These are phyloP conservation scores for Porites australiensis DNA, from an alignment of 64 coral and sea anemone genomes.

Conservation along the genomic window DNA sequence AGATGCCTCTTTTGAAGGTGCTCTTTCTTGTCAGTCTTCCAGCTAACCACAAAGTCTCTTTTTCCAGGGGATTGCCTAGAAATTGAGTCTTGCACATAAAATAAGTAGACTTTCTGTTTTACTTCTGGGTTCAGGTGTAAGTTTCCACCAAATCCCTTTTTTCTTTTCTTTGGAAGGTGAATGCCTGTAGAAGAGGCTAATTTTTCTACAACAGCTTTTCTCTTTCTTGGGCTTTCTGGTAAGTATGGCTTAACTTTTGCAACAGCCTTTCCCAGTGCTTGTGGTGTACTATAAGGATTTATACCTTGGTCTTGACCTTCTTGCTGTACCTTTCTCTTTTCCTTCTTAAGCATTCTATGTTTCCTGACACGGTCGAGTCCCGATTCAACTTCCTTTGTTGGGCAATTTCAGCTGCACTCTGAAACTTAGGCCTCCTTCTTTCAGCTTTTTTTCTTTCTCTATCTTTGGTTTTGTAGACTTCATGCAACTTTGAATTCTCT, in stretches of 20 bases:
- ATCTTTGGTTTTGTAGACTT: too few relatives aligned
- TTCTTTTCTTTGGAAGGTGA: not conserved
- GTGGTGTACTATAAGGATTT: not conserved
- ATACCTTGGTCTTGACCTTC: too few relatives aligned
- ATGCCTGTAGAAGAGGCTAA: conserved; percentile 34
- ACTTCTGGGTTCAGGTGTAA: not conserved
- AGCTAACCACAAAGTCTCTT: conserved; percentile 8
- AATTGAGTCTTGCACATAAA: conserved; percentile 42
- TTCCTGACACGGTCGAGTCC: too few relatives aligned
- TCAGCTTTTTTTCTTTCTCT: too few relatives aligned
- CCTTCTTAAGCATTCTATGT: too few relatives aligned
- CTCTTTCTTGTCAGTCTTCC: not conserved
- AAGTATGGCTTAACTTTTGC: not conserved
- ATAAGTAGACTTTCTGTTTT: conserved; percentile 2
- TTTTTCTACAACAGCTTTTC: conserved; percentile 35
- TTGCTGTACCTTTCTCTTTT: too few relatives aligned
- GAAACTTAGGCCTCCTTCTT: too few relatives aligned
- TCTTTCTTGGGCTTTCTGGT: conserved; percentile 44
- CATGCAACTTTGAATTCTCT: too few relatives aligned
- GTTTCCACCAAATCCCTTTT: not conserved
- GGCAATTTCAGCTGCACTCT: too few relatives aligned
- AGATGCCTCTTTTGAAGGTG: conserved; percentile 43
- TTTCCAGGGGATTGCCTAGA: conserved; percentile 34
- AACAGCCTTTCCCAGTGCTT: not conserved
- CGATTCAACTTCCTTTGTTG: too few relatives aligned